These are phyloP conservation scores for Brevipalpus yothersi DNA, from an alignment of 1,140 invertebrate species.

Conservation along the genomic window DNA sequence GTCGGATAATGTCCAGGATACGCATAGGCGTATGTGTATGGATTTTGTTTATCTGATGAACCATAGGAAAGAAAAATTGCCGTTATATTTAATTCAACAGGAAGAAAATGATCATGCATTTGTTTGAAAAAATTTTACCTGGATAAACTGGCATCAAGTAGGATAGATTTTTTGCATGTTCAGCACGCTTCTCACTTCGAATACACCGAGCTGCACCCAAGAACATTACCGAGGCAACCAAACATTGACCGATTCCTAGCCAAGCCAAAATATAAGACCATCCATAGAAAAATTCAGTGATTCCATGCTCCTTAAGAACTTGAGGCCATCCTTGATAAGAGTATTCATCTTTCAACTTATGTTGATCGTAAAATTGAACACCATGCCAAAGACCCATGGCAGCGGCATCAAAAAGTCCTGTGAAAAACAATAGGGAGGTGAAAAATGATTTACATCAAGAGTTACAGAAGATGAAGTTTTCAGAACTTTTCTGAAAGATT, in stretches of 20 bases:
- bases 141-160: slow-evolving; percentile 91
- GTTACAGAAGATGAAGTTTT: too few species aligned
- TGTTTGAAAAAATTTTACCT: slow-evolving; percentile 15
- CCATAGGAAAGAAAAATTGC: too few species aligned
- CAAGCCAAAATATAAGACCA: slow-evolving; percentile 87
- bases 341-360: slow-evolving; percentile 67
- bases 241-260: slow-evolving; percentile 67
- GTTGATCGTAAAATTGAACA: slow-evolving; percentile 80
- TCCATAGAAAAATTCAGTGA: slow-evolving; percentile 58
- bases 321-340: slow-evolving; percentile 59
- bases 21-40: slow-evolving; percentile 45
- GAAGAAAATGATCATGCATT: too few species aligned
- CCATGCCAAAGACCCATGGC: slow-evolving; percentile 86
- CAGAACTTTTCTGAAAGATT: too few species aligned
- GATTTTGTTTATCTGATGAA: slow-evolving; percentile 47
- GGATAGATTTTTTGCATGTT: slow-evolving; percentile 86
- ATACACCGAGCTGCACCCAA: slow-evolving; percentile 74
- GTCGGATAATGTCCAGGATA: slow-evolving; percentile 57
- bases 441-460: neutral
- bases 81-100: too few species aligned
- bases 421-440: neutral
- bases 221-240: slow-evolving; percentile 67
- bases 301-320: slow-evolving; percentile 49
- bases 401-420: slow-evolving; percentile 61
- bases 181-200: slow-evolving; percentile 63